Evolutionary conservation across 2,113 vertebrate species (phyloP).

Genomic region (Columba janthina): DNA sequence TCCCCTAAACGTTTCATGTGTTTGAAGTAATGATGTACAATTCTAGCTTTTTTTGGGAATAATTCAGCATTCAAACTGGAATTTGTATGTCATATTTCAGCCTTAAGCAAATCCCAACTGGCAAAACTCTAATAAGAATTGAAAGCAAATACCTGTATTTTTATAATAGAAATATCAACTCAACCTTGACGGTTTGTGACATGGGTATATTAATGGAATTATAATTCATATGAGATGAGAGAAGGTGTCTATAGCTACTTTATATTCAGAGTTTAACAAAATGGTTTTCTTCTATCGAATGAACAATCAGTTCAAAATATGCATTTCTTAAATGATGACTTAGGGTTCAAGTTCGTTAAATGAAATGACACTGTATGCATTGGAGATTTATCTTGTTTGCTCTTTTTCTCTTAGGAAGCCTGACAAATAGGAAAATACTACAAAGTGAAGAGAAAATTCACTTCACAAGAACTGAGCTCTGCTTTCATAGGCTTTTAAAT

Average conservation of each 20-base stretch:
- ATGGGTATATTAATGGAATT: neutral
- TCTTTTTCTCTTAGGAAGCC: slow-evolving; percentile 60
- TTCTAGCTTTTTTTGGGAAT: neutral
- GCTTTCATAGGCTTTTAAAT: slow-evolving; percentile 8
- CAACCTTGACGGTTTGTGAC: neutral
- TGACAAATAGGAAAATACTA: slow-evolving; percentile 47
- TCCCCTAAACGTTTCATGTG: neutral
- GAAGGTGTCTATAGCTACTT: neutral
- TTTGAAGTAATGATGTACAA: neutral
- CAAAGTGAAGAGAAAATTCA: slow-evolving; percentile 38
- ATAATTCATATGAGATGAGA: neutral
- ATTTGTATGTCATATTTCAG: neutral
- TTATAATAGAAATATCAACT: neutral
- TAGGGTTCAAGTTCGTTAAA: neutral
- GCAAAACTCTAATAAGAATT: neutral
- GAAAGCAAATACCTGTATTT: neutral
- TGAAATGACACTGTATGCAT: neutral
- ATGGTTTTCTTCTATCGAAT: neutral
- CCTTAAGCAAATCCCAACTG: neutral
- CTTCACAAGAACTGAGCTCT: slow-evolving; percentile 41
- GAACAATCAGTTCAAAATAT: neutral
- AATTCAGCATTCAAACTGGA: neutral
- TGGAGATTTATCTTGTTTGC: slow-evolving; percentile 50
- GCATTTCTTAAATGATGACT: neutral
- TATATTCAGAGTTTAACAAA: neutral